Conservation (phyloP, 2,888 invertebrate species). For the Cantharis rufa region DNA sequence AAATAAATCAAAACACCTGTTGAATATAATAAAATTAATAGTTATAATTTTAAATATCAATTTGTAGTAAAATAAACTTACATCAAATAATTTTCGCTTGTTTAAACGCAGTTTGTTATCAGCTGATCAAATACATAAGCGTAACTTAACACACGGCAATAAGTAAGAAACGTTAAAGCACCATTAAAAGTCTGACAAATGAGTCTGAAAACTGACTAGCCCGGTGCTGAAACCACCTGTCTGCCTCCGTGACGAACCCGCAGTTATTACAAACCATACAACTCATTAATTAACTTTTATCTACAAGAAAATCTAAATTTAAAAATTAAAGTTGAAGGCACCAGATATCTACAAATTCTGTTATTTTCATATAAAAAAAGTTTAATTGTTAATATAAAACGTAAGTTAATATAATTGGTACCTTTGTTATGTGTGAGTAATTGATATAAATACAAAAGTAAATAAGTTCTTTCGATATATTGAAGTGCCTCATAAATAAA, state of each 20-base stretch:
- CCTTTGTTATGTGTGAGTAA: neutral
- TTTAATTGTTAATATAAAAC: neutral
- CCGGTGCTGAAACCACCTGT: conserved; percentile 39
- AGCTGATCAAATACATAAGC: conserved; percentile 35
- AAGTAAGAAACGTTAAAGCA: conserved; percentile 33
- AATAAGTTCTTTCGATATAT: neutral
- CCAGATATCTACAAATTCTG: conserved; percentile 1
- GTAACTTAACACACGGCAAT: conserved; percentile 36
- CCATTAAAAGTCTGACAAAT: conserved; percentile 37
- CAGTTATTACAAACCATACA: conserved; percentile 41
- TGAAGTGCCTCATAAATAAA: neutral
- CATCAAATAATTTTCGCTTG: conserved; percentile 2
- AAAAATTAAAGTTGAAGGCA: conserved; percentile 35
- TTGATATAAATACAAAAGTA: neutral
- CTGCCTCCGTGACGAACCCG: conserved; percentile 41
- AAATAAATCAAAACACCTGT: neutral
- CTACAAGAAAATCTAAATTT: conserved; percentile 37
- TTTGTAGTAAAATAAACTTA: neutral
- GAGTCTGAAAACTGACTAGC: conserved; percentile 36
- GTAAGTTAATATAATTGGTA: neutral
- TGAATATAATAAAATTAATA: neutral
- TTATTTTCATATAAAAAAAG: neutral
- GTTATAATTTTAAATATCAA: neutral
- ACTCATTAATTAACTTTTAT: conserved; percentile 39
- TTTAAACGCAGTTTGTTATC: conserved; percentile 28